Evolutionary conservation across 1,140 invertebrate species (phyloP).

Genomic region (Diachasma alloeum): DNA sequence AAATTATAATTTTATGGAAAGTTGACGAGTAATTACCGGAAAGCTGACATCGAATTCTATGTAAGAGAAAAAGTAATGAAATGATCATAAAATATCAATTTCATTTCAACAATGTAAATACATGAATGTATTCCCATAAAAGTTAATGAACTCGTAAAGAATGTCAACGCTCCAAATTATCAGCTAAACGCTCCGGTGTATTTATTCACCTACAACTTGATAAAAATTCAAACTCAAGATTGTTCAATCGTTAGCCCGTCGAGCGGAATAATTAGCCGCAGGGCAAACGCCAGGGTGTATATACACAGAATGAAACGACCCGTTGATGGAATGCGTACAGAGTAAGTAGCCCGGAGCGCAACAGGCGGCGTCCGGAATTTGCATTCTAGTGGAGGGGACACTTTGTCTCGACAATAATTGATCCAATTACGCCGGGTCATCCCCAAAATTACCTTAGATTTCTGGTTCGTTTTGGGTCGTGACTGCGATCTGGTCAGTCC

Average conservation of each 20-base stretch:
- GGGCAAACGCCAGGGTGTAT: not conserved
- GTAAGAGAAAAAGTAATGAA: too few relatives aligned
- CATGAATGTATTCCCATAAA: too few relatives aligned
- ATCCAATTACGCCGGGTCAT: not conserved
- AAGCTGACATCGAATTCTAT: too few relatives aligned
- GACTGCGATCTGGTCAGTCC: not conserved
- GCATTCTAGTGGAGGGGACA: not conserved
- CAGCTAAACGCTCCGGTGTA: not conserved
- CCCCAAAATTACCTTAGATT: not conserved
- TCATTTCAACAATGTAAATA: too few relatives aligned
- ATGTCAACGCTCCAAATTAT: not conserved
- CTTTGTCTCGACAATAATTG: slow-evolving; percentile 9
- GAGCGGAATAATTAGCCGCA: not conserved
- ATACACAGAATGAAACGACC: not conserved
- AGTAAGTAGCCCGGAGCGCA: not conserved
- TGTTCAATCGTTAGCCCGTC: not conserved
- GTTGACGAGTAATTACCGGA: too few relatives aligned
- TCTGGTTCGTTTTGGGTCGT: not conserved
- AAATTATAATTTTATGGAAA: too few relatives aligned
- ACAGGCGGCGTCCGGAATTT: slow-evolving; percentile 1
- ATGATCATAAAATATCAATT: too few relatives aligned
- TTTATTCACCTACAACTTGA: not conserved
- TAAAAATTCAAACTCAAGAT: slow-evolving; percentile 5
- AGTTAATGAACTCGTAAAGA: not conserved
- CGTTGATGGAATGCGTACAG: slow-evolving; percentile 11